Base-by-base conservation (phyloP, 2,797 vertebrate species). In the Amblyopsis hoosieri region DNA sequence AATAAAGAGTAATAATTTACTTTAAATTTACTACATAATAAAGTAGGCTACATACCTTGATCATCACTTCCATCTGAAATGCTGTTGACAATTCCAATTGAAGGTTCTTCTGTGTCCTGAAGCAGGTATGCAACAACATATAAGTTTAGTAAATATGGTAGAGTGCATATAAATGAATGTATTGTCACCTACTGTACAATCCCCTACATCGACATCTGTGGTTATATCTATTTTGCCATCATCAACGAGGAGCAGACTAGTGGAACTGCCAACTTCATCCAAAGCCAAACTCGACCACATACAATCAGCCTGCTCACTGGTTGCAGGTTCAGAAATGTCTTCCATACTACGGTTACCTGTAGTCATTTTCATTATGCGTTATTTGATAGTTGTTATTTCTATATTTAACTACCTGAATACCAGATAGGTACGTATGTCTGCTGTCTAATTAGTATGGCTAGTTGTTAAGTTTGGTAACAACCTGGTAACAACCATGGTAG, bases 261-360 rank as follows among this genome's bases (percentile, higher is more conserved):
- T 23, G 0, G 74, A 54, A 76, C 45, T 83, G 51, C 81, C 89
- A 72, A 87, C 85, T 57, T 94, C 62, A 60, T 77, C 62, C 42
- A 75, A n/a, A 0, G 85, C 83, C 19, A 80, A 62, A 75, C 76
- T 90, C 57, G 93, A 93, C 66, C 76, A 81, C 49, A 80, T 89
- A 78, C 78, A 92, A 0, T 84, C 85, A 50, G 65, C 64, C 48
- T 76, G 82, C 61, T 91, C 93, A 46, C 63, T 84, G 58, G 90
- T 91, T 23, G 89, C 79, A 68, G 94, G 90, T 54, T 92, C 89
- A 64, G 93, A 94, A 81, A 96, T 95, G 60, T 87, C 82, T 47
- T 95, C 94, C 60, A 95, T 80, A 67, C 62, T 91, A 29, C 23
- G 23, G 23, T 29, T 29, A 4, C 92, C 91, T 79, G 76, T 93